phyloP scores from a whole-genome alignment of 2,797 vertebrate species.

The Megaceryle alcyon region DNA sequence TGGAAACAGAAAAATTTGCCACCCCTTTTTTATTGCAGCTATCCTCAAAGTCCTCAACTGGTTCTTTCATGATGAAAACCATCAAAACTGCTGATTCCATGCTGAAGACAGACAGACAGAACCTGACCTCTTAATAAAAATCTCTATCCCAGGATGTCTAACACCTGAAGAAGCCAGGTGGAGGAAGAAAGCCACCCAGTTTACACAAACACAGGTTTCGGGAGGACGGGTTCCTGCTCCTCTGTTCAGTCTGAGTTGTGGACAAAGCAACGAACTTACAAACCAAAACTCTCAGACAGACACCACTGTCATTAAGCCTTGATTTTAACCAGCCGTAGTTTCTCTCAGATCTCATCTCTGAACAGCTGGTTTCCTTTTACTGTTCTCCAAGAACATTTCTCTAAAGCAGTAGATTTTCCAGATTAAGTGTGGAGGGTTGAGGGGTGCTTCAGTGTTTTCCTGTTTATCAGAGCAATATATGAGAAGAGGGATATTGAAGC shows the following conservation, averaged over 20 bases:
- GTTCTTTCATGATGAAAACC: not conserved
- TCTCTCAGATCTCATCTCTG: not conserved
- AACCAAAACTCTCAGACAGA: not conserved
- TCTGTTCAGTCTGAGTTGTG: not conserved
- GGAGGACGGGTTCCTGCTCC: not conserved
- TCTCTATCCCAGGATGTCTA: not conserved
- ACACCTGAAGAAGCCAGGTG: not conserved
- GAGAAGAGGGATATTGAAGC: not conserved
- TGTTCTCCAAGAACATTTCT: conserved; percentile 25
- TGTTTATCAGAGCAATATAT: conserved; percentile 8
- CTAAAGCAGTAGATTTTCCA: conserved; percentile 11
- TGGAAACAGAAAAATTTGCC: not conserved
- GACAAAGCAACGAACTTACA: not conserved
- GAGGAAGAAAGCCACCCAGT: not conserved
- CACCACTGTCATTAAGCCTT: not conserved
- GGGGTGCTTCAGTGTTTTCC: not conserved
- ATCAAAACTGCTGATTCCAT: rapidly evolving
- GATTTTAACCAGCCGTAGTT: conserved; percentile 3
- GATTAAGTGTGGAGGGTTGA: conserved; percentile 1
- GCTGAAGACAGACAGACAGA: not conserved
- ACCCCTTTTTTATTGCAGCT: not conserved
- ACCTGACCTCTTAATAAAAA: not conserved
- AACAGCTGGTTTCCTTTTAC: conserved; percentile 54
- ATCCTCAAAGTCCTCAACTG: not conserved
- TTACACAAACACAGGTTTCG: not conserved